phyloP scores from a whole-genome alignment of 2,888 invertebrate species.

The Caenorhabditis sulstoni region DNA sequence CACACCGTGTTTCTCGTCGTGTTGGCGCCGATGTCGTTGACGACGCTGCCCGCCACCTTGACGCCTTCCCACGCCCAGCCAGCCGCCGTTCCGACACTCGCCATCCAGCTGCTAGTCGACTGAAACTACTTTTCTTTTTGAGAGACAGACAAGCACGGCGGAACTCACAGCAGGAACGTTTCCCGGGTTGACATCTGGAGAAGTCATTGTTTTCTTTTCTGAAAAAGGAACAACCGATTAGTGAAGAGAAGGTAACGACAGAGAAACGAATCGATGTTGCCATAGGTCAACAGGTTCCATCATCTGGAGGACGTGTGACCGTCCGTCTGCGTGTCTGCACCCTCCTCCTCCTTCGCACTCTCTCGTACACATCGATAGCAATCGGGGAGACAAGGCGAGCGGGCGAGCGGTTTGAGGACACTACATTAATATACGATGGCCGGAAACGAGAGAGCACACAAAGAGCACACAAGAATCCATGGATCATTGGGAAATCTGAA shows the following conservation, averaged over 20 bases:
- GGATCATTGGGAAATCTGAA: no score
- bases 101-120: conserved; percentile 28
- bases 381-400: no score
- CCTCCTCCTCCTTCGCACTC: neutral
- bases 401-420: no score
- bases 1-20: conserved; percentile 47
- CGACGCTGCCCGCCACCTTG: conserved; percentile 39
- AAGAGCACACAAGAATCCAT: no score
- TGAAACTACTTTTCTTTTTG: no score
- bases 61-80: conserved; percentile 47
- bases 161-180: conserved; percentile 8
- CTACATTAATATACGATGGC: no score
- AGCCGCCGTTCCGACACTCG: conserved; percentile 24
- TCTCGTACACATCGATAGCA: neutral
- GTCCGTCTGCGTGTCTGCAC: neutral
- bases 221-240: neutral
- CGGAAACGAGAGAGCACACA: no score
- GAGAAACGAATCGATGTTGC: neutral
- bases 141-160: neutral
- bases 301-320: conserved; percentile 20
- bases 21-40: conserved; percentile 32
- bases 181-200: conserved; percentile 22
- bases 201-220: conserved; percentile 18
- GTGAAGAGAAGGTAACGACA: neutral
- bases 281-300: conserved; percentile 1